These are phyloP conservation scores for Ctena decussata DNA, from an alignment of 2,888 invertebrate genomes.

Conservation along the genomic window DNA sequence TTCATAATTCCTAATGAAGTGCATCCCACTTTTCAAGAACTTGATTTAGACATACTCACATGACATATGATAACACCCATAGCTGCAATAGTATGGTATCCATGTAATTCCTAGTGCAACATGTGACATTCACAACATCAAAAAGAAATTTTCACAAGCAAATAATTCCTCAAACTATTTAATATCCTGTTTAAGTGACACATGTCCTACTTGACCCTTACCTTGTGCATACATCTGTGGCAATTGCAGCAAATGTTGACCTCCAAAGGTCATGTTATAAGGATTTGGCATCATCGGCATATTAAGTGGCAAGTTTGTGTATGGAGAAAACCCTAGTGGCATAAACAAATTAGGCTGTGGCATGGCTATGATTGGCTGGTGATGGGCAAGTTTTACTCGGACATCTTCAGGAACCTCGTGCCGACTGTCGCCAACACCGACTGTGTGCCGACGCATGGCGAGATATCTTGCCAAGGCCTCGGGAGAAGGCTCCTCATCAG, in stretches of 20 bases:
- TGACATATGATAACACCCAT: no score
- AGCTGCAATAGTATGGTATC: no score
- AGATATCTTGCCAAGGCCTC: conserved; percentile 87
- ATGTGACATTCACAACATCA: no score
- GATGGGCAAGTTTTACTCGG: conserved; percentile 82
- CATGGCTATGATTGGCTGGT: conserved; percentile 82
- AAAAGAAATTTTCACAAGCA: no score
- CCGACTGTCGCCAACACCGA: conserved; percentile 95
- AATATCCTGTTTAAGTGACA: no score
- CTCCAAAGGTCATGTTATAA: conserved; percentile 92
- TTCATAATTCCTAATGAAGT: no score
- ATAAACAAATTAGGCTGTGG: conserved; percentile 80
- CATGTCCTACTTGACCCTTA: no score
- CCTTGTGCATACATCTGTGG: conserved; percentile 93
- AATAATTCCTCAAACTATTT: no score
- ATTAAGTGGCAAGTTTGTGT: conserved; percentile 94
- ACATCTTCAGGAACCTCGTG: conserved; percentile 90
- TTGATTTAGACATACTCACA: no score
- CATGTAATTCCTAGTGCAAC: no score
- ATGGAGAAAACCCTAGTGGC: conserved; percentile 89
- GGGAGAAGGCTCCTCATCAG: conserved; percentile 87
- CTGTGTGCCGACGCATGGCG: conserved; percentile 95
- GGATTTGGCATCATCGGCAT: conserved; percentile 88
- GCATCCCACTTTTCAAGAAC: no score
- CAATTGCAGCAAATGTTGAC: conserved; percentile 97